These are phyloP conservation scores for Montipora capricornis DNA, from an alignment of 64 coral and sea anemone species.

Conservation along the genomic window DNA sequence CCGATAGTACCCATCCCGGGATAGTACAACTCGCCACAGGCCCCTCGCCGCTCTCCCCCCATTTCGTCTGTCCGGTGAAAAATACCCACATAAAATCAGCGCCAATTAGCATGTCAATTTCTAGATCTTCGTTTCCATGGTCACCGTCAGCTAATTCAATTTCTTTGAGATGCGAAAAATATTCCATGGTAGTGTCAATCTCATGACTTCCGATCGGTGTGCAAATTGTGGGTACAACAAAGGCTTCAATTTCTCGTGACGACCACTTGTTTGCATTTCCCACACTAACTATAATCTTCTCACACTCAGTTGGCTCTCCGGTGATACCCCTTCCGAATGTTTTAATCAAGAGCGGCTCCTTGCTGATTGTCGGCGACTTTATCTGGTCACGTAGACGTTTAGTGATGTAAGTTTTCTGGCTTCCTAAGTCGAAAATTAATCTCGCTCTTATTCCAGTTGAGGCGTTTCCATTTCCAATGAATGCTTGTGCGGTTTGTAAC, in stretches of 20 bases:
- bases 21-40: constrained; percentile 31
- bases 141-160: constrained; percentile 45
- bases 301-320: no score
- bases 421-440: constrained; percentile 47
- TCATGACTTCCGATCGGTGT: constrained; percentile 34
- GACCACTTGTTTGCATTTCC: background rate
- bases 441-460: constrained; percentile 3
- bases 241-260: background rate
- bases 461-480: background rate
- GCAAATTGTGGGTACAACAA: constrained; percentile 38
- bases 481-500: constrained; percentile 19
- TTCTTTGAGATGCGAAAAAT: background rate
- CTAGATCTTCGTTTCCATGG: background rate
- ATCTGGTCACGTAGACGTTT: background rate
- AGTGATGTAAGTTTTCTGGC: constrained; percentile 44
- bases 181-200: constrained; percentile 25
- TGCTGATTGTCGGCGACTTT: no score
- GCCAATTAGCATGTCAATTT: constrained; percentile 33
- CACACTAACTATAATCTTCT: no score
- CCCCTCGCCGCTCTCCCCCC: constrained; percentile 28
- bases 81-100: constrained; percentile 12
- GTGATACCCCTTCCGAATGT: no score
- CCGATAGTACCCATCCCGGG: constrained; percentile 42
- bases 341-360: no score
- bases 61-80: constrained; percentile 49